phyloP scores from a whole-genome alignment of 92 coral and sea anemone genomes.

The Epizoanthus ramosus region DNA sequence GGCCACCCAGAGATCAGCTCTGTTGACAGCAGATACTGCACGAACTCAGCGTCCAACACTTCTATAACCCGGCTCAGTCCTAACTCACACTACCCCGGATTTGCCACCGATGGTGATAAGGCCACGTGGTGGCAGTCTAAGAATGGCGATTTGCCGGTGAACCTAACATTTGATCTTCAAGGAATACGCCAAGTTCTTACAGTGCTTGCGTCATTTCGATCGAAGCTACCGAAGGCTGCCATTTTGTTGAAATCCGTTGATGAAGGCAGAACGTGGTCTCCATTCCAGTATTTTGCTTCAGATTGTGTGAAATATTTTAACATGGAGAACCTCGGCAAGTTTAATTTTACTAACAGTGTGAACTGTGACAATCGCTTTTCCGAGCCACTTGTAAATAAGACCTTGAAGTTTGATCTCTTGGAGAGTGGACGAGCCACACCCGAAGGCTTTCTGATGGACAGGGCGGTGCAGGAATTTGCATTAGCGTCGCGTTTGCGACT shows the following conservation, averaged over 20 bases:
- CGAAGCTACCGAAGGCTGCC: slow-evolving; percentile 45
- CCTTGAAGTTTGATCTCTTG: slow-evolving; percentile 43
- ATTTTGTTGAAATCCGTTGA: slow-evolving; percentile 50
- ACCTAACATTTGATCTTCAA: slow-evolving; percentile 39
- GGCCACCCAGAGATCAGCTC: slow-evolving; percentile 40
- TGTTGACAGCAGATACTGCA: slow-evolving; percentile 32
- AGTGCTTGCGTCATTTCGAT: slow-evolving; percentile 45
- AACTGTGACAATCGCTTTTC: slow-evolving; percentile 57
- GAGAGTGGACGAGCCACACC: slow-evolving; percentile 30
- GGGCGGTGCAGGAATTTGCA: slow-evolving; percentile 40
- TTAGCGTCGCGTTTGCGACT: slow-evolving; percentile 51
- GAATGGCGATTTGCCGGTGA: slow-evolving; percentile 35
- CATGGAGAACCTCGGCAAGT: slow-evolving; percentile 37
- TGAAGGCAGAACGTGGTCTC: slow-evolving; percentile 51
- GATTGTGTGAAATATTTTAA: slow-evolving; percentile 35
- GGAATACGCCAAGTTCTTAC: slow-evolving; percentile 39
- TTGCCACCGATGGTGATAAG: slow-evolving; percentile 48
- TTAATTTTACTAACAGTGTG: slow-evolving; percentile 8
- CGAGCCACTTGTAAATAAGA: slow-evolving; percentile 31
- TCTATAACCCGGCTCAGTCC: slow-evolving; percentile 36
- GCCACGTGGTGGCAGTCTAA: slow-evolving; percentile 65
- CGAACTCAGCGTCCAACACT: slow-evolving; percentile 21
- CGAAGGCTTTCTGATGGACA: slow-evolving; percentile 23
- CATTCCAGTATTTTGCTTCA: slow-evolving; percentile 52
- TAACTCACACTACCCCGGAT: slow-evolving; percentile 45